Evolutionary conservation across 2,113 vertebrate genomes (phyloP), one percentile per base, ranked within the genome.

Genomic region (Siniperca chuatsi): DNA sequence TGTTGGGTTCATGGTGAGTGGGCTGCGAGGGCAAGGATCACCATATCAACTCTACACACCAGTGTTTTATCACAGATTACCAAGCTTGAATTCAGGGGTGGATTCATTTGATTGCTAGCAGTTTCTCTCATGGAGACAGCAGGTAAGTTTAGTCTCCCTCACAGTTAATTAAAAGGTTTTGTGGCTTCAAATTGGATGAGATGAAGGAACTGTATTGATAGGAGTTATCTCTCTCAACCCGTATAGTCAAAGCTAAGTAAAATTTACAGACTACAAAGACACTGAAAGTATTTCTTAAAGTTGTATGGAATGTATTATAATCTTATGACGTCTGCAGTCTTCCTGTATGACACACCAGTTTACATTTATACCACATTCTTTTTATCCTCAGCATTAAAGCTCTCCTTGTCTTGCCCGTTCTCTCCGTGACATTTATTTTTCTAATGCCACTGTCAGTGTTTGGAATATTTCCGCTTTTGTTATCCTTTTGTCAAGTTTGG

Each of bases 351-450:
- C 20, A 21, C 40, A 37, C 35, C 35, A 52, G 58, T 67, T 73
- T 52, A 46, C 35, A 72, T 75, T 76, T 48, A 29, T 6, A 62
- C 13, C 25, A 35, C 69, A 20, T n/a, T 80, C n/a, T 25, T 52
- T 66, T 55, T 4, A 23, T 54, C 77, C 73, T 33, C 37, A n/a
- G 67, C 50, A 16, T 69, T 73, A 58, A 88, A 77, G 29, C 69
- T 69, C 35, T 71, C 23, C 46, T 65, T 16, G 11, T 50, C 2
- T 73, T 50, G 73, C 78, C 44, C 21, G 16, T 8, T 40, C 79
- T 44, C 74, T 44, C 33, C 44, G 69, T 94, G 92, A 92, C 92
- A 92, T 94, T 94, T 92, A 75, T 82, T 85, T 84, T 85, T 86
- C 48, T 67, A 67, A 84, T 74, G 76, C 74, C 82, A 48, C 75